Percentiles rank a stretch among this genome's conserved stretches.
Evolutionary conservation across 2,797 vertebrate genomes (phyloP).

Genomic region (Tapera naevia): DNA sequence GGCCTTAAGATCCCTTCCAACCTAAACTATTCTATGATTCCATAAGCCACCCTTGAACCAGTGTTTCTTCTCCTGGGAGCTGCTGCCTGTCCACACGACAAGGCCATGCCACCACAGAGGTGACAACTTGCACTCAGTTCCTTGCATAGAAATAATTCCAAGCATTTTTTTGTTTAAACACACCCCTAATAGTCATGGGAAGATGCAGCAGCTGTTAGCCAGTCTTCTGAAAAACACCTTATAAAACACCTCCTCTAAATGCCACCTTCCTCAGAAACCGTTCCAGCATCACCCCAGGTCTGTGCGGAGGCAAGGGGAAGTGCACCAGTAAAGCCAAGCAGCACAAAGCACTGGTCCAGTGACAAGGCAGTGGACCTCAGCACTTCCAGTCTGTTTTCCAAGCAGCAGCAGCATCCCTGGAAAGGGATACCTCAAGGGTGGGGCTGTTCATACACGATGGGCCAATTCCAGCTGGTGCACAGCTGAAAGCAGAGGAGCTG

Average conservation of each 20-base stretch:
- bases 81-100: accelerated
- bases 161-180: background rate
- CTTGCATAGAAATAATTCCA: background rate
- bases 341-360: background rate
- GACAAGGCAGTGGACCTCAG: background rate
- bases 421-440: accelerated
- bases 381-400: accelerated
- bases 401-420: background rate
- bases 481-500: background rate
- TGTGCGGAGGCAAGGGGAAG: background rate
- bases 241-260: background rate
- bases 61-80: background rate
- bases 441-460: accelerated
- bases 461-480: accelerated
- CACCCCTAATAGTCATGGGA: background rate
- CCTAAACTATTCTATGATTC: too few species aligned
- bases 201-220: background rate
- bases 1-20: too few species aligned
- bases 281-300: too few species aligned
- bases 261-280: background rate
- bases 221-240: background rate
- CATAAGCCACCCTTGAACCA: background rate
- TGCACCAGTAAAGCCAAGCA: background rate
- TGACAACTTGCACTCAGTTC: background rate
- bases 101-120: accelerated